Conservation (phyloP, 64 coral and sea anemone genomes). For the Astreopora myriophthalma region DNA sequence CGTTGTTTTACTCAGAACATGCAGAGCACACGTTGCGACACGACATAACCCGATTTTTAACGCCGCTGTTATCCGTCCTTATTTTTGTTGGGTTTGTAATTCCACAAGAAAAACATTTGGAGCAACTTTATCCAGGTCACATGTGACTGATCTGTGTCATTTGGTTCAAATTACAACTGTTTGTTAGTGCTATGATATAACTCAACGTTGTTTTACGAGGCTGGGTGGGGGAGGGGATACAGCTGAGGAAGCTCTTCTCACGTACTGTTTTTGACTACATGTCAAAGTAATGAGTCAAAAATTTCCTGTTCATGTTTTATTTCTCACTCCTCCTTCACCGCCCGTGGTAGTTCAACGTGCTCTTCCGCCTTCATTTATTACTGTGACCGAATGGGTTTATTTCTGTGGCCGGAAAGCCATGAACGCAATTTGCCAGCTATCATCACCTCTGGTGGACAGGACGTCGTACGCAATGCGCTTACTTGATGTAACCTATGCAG, state of each 20-base stretch:
- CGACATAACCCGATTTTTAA: background rate
- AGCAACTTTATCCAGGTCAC: background rate
- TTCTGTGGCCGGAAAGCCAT: background rate
- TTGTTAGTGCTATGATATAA: too few relatives aligned
- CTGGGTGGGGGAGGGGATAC: too few relatives aligned
- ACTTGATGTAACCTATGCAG: too few relatives aligned
- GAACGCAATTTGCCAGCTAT: background rate
- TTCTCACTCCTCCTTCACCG: background rate
- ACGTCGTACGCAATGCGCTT: too few relatives aligned
- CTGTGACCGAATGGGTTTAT: background rate
- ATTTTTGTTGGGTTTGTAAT: background rate
- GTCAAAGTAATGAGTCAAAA: too few relatives aligned
- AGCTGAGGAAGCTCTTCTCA: too few relatives aligned
- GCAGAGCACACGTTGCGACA: background rate
- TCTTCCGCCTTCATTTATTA: background rate
- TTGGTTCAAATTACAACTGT: background rate
- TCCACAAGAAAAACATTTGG: background rate
- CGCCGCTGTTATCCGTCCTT: background rate
- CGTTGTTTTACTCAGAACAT: background rate
- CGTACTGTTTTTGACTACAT: too few relatives aligned
- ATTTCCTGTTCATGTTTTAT: too few relatives aligned
- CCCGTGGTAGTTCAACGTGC: background rate
- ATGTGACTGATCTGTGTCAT: background rate
- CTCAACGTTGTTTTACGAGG: too few relatives aligned
- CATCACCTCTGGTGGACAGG: too few relatives aligned